Conservation (phyloP, 2,888 invertebrate species). For the Tillus elongatus region DNA sequence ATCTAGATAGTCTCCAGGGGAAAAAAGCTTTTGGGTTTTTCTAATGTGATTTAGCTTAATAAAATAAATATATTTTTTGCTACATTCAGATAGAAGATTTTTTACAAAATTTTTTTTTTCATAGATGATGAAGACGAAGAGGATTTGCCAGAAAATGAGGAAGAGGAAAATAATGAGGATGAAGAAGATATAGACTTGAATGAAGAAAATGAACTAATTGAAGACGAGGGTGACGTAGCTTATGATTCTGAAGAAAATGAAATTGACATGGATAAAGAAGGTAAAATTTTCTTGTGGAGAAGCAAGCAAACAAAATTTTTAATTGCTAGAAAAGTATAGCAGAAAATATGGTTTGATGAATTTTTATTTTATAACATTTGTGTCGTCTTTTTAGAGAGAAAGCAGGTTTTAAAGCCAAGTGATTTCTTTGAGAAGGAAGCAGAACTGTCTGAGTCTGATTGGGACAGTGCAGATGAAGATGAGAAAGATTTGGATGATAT, state of each 20-base stretch:
- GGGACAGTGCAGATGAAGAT: constrained; percentile 83
- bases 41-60: too few relatives aligned
- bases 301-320: too few relatives aligned
- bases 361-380: too few relatives aligned
- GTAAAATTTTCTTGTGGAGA: constrained; percentile 10
- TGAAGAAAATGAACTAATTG: constrained; percentile 33
- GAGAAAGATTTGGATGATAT: constrained; percentile 69
- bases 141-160: constrained; percentile 21
- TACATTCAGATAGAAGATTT: not conserved
- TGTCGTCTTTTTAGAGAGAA: too few relatives aligned
- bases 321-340: too few relatives aligned
- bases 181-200: constrained; percentile 36
- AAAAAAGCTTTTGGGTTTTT: too few relatives aligned
- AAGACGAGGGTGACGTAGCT: constrained; percentile 46
- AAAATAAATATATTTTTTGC: not conserved
- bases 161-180: constrained; percentile 18
- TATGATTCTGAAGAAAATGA: constrained; percentile 86
- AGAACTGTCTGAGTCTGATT: constrained; percentile 84
- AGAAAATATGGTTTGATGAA: too few relatives aligned
- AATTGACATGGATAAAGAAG: constrained; percentile 37
- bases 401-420: constrained; percentile 47
- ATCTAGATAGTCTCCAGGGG: too few relatives aligned
- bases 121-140: constrained; percentile 37
- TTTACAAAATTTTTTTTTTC: constrained; percentile 15
- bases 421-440: constrained; percentile 87